A percentile compares a stretch with the other conserved stretches of the same genome.
These are phyloP conservation scores for Corythornis madagascariensis DNA, from an alignment of 2,113 vertebrate genomes.

Conservation along the genomic window DNA sequence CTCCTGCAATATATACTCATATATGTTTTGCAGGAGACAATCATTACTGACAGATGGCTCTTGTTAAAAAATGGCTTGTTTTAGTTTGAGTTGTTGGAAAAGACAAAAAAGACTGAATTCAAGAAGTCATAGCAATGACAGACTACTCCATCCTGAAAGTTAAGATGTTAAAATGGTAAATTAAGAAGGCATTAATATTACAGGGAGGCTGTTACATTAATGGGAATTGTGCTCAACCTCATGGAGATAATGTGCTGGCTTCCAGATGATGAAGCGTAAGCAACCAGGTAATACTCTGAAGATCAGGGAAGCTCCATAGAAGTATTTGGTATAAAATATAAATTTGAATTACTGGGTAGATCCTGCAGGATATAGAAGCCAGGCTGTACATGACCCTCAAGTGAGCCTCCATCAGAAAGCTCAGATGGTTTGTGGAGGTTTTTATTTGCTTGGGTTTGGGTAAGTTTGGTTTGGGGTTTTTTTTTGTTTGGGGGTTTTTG, in stretches of 20 bases:
- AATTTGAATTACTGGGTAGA: not conserved
- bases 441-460: no score
- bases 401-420: not conserved
- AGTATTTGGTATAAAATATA: not conserved
- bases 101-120: not conserved
- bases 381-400: not conserved
- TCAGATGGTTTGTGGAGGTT: not conserved
- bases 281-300: not conserved
- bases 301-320: not conserved
- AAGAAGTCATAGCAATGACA: not conserved
- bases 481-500: not conserved
- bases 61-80: not conserved
- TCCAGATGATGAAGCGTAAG: not conserved
- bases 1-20: not conserved
- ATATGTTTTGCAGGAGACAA: not conserved
- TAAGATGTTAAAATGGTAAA: not conserved
- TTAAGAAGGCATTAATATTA: not conserved
- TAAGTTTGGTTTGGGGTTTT: no score
- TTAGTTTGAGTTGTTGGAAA: not conserved
- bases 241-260: not conserved
- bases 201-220: not conserved
- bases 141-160: not conserved
- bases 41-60: not conserved
- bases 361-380: not conserved
- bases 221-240: not conserved